Evolutionary conservation across 2,113 vertebrate species (phyloP).

Genomic region (Lycocorax pyrrhopterus): DNA sequence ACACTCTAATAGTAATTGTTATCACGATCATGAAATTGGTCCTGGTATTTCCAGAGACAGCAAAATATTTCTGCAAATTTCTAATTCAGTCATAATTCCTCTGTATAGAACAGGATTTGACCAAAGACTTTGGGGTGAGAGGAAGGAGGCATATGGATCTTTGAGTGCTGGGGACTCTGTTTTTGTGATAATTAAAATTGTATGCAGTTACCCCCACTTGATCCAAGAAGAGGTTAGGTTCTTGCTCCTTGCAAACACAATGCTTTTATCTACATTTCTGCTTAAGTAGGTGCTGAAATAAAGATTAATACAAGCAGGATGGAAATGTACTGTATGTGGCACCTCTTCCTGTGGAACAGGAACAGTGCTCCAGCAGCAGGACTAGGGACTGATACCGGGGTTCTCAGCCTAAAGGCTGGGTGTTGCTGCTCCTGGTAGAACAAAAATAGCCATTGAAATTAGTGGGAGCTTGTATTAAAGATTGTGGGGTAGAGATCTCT

Average conservation of each 20-base stretch:
- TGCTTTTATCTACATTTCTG: slow-evolving; percentile 13
- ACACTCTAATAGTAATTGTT: neutral
- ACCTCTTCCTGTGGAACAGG: neutral
- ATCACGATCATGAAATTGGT: neutral
- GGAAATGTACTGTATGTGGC: neutral
- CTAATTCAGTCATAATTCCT: neutral
- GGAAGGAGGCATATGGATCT: neutral
- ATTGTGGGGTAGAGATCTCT: accelerated
- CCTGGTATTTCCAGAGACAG: neutral
- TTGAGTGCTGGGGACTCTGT: neutral
- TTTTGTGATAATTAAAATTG: neutral
- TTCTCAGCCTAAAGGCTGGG: neutral
- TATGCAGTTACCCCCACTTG: neutral
- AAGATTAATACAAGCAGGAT: slow-evolving; percentile 17
- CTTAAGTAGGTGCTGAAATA: slow-evolving; percentile 47
- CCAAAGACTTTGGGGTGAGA: neutral
- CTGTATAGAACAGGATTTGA: neutral
- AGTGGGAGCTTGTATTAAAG: neutral
- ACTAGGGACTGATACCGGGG: neutral
- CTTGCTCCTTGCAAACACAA: neutral
- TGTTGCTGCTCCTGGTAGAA: neutral
- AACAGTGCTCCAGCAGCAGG: neutral
- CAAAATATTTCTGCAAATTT: neutral
- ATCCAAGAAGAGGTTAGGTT: neutral
- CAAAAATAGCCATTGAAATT: neutral